phyloP scores from a whole-genome alignment of 2,888 invertebrate species.

The Drosophila tanythrix region DNA sequence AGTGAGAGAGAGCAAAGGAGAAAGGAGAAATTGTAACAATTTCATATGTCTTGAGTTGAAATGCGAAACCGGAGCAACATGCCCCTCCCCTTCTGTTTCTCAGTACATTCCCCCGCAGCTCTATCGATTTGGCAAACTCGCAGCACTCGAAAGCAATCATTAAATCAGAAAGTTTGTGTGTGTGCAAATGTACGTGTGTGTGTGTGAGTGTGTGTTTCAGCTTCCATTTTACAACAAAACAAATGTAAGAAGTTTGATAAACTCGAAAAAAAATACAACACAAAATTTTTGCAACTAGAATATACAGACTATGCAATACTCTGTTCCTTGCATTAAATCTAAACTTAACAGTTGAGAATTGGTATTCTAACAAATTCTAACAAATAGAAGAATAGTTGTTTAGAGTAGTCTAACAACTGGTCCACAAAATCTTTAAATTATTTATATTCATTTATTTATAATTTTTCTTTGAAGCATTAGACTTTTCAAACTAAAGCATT shows the following conservation, averaged over 20 bases:
- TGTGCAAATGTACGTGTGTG: not conserved
- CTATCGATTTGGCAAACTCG: slow-evolving; percentile 62
- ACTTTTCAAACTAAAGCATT: not conserved
- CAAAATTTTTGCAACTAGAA: not conserved
- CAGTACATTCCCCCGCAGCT: slow-evolving; percentile 11
- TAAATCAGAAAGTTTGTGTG: slow-evolving; percentile 65
- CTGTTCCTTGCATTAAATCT: not conserved
- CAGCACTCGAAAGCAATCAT: slow-evolving; percentile 67
- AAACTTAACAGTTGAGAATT: not conserved
- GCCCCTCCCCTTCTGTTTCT: not conserved
- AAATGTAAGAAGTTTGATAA: slow-evolving; percentile 79
- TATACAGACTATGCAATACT: not conserved
- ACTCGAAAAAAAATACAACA: slow-evolving; percentile 42
- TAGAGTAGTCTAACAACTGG: not conserved
- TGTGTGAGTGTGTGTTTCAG: slow-evolving; percentile 15
- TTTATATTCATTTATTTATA: not conserved
- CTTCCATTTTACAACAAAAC: slow-evolving; percentile 68
- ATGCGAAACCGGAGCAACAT: slow-evolving; percentile 64
- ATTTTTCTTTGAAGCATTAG: not conserved
- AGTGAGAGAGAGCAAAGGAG: slow-evolving; percentile 10
- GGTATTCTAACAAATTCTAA: not conserved
- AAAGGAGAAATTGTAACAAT: slow-evolving; percentile 56
- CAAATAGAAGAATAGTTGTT: not conserved
- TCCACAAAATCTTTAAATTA: not conserved
- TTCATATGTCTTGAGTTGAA: slow-evolving; percentile 63